phyloP scores from a whole-genome alignment of 1,140 invertebrate genomes.

The Nephila pilipes region DNA sequence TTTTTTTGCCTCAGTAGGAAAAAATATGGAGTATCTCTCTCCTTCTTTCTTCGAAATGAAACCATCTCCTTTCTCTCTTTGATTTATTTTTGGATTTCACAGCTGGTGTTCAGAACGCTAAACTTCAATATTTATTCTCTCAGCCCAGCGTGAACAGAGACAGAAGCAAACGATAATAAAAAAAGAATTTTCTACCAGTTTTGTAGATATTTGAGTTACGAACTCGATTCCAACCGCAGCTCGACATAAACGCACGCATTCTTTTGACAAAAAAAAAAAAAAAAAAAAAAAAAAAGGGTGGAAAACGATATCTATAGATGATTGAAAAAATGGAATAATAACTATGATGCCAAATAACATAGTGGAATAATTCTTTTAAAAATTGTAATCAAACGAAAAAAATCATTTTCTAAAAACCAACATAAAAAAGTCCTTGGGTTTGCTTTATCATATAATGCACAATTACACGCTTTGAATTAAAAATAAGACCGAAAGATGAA shows the following conservation, averaged over 20 bases:
- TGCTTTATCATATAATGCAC: too few species aligned
- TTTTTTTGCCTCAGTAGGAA: not conserved
- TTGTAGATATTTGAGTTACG: conserved; percentile 8
- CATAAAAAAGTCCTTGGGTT: too few species aligned
- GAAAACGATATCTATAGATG: not conserved
- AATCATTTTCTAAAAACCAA: too few species aligned
- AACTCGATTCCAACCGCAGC: not conserved
- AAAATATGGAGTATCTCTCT: conserved; percentile 3
- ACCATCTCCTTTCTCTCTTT: not conserved
- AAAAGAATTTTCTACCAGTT: not conserved
- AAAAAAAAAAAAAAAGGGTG: too few species aligned
- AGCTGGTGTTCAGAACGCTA: conserved; percentile 38
- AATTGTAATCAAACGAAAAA: too few species aligned
- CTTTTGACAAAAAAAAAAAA: not conserved
- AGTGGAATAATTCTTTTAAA: too few species aligned
- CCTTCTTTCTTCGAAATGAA: conserved; percentile 14
- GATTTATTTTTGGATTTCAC: conserved; percentile 50
- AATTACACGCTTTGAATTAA: too few species aligned
- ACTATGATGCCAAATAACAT: too few species aligned
- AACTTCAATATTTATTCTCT: conserved; percentile 61
- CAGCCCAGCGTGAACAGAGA: not conserved
- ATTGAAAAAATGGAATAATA: too few species aligned
- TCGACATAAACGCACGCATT: not conserved
- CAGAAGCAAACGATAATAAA: not conserved
- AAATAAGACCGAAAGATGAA: too few species aligned